Evolutionary conservation across 2,797 vertebrate genomes (phyloP).

Genomic region (Anas georgica): DNA sequence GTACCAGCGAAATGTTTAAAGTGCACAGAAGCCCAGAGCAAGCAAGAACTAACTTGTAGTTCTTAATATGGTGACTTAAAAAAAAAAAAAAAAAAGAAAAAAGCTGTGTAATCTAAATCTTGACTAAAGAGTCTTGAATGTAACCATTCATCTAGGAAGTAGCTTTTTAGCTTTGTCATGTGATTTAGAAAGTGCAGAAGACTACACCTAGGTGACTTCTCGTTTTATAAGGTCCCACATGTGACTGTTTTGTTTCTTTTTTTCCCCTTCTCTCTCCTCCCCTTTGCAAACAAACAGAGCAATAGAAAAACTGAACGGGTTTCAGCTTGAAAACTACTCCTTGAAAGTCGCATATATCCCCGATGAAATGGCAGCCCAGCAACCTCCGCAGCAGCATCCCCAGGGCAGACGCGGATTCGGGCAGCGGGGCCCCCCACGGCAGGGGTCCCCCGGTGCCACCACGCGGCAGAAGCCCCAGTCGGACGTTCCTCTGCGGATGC

Average conservation of each 20-base stretch:
- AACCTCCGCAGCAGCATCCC: constrained; percentile 75
- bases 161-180: not conserved
- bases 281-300: constrained; percentile 81
- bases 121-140: not conserved
- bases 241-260: not conserved
- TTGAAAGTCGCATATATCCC: constrained; percentile 98
- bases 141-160: not conserved
- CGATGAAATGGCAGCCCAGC: constrained; percentile 88
- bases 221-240: not conserved
- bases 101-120: not conserved
- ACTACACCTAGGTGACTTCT: not conserved
- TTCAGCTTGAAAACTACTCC: constrained; percentile 93
- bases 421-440: constrained; percentile 86
- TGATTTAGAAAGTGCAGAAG: not conserved
- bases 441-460: constrained; percentile 87
- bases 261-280: not conserved
- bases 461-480: constrained; percentile 91
- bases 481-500: constrained; percentile 91
- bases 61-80: not conserved
- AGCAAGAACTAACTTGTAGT: constrained; percentile 46
- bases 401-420: constrained; percentile 88
- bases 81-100: too few relatives aligned
- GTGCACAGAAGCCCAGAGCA: not conserved
- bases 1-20: constrained; percentile 8
- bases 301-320: constrained; percentile 97